Evolutionary conservation across 2,888 invertebrate genomes (phyloP).

Genomic region (Protodeltote pygarga): DNA sequence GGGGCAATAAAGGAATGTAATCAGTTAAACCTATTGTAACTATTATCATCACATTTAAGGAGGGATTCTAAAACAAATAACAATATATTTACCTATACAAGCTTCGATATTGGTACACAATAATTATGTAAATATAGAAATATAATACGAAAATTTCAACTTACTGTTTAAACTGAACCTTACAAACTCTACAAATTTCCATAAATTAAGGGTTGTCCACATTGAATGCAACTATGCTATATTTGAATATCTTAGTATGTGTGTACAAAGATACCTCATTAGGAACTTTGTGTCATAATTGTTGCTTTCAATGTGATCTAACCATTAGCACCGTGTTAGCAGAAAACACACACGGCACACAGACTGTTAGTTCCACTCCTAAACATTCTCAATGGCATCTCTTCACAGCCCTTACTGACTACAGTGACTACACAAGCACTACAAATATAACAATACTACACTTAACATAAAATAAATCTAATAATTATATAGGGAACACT

Average conservation of each 20-base stretch:
- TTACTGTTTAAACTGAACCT: constrained; percentile 1
- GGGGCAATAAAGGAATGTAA: constrained; percentile 40
- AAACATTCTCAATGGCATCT: constrained; percentile 42
- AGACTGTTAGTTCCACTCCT: constrained; percentile 31
- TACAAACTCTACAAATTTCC: constrained; percentile 7
- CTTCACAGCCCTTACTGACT: constrained; percentile 77
- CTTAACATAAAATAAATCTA: constrained; percentile 55
- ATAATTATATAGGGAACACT: constrained; percentile 46
- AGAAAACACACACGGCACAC: constrained; percentile 35
- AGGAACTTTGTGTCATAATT: too few species aligned
- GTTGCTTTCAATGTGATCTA: too few species aligned
- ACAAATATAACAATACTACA: constrained; percentile 52
- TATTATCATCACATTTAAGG: constrained; percentile 34
- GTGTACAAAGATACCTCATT: too few species aligned
- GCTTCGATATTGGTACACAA: too few species aligned
- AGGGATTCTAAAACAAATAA: constrained; percentile 31
- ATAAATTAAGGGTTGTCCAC: constrained; percentile 1
- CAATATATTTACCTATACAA: constrained; percentile 19
- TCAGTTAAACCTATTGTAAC: constrained; percentile 31
- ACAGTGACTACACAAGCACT: constrained; percentile 56
- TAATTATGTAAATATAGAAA: constrained; percentile 24
- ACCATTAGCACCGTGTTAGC: constrained; percentile 37
- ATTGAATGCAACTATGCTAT: too few species aligned
- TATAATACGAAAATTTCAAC: constrained; percentile 19
- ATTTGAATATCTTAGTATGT: too few species aligned